A percentile compares a stretch with the other conserved stretches of the same genome.
phyloP scores from a whole-genome alignment of 2,113 vertebrate species.

The Acrocephalus kingi region DNA sequence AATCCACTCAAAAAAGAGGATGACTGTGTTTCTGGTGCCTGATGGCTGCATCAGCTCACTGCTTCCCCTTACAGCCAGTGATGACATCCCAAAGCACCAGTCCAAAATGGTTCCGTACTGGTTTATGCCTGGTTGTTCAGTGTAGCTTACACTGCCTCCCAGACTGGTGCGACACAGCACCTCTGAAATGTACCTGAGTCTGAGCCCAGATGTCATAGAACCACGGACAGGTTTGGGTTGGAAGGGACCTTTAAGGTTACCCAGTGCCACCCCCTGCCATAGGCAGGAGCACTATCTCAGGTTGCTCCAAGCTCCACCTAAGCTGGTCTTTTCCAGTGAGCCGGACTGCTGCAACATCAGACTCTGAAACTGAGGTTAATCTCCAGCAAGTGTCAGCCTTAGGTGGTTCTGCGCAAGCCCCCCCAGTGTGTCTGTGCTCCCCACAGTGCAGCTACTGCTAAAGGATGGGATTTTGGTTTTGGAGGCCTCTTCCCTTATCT shows the following conservation, averaged over 20 bases:
- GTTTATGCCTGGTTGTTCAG: not conserved
- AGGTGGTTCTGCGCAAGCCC: not conserved
- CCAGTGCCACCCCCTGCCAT: not conserved
- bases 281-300: not conserved
- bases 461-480: not conserved
- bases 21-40: not conserved
- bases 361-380: not conserved
- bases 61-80: not conserved
- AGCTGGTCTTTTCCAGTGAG: fast-evolving
- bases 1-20: not conserved
- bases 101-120: not conserved
- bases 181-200: fast-evolving
- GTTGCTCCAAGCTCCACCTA: not conserved
- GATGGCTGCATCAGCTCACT: not conserved
- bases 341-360: not conserved
- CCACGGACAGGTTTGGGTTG: not conserved
- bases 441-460: not conserved
- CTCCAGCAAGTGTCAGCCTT: not conserved
- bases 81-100: not conserved
- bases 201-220: not conserved
- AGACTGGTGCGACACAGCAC: not conserved
- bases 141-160: not conserved
- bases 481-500: not conserved
- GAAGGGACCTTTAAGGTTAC: not conserved
- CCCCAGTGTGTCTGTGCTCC: not conserved